Evolutionary conservation across 1,140 invertebrate species (phyloP).

Genomic region (Chionoecetes opilio): DNA sequence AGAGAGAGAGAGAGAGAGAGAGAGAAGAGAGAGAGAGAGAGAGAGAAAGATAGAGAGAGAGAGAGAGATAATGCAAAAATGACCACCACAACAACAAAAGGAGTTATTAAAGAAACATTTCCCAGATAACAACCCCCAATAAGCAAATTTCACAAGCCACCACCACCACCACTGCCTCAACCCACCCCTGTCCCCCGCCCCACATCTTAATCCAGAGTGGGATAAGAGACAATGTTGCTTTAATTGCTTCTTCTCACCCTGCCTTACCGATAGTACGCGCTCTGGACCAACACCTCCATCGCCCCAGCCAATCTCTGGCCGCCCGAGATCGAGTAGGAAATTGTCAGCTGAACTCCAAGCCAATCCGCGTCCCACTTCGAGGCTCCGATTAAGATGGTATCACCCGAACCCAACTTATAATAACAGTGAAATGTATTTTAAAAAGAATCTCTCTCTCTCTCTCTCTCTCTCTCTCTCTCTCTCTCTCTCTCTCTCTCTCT

Average conservation of each 20-base stretch:
- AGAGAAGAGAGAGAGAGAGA: no score
- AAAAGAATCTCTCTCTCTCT: constrained; percentile 2
- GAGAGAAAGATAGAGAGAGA: no score
- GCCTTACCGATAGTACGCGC: not conserved
- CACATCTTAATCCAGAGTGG: not conserved
- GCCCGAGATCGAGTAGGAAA: not conserved
- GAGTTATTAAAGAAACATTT: no score
- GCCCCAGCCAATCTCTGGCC: not conserved
- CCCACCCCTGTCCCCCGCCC: not conserved
- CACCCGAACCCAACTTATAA: not conserved
- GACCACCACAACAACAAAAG: no score
- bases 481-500: not conserved
- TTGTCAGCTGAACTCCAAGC: not conserved
- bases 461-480: constrained; percentile 27
- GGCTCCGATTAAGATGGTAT: not conserved
- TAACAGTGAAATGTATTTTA: not conserved
- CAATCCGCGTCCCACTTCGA: not conserved
- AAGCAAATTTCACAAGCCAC: no score
- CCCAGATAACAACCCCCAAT: no score
- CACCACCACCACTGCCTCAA: not conserved
- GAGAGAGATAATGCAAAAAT: no score
- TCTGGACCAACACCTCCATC: not conserved
- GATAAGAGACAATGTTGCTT: not conserved
- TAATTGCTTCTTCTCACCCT: not conserved
- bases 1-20: no score